These are phyloP conservation scores for Zelleria hepariella DNA, from an alignment of 2,888 invertebrate species.

Conservation along the genomic window DNA sequence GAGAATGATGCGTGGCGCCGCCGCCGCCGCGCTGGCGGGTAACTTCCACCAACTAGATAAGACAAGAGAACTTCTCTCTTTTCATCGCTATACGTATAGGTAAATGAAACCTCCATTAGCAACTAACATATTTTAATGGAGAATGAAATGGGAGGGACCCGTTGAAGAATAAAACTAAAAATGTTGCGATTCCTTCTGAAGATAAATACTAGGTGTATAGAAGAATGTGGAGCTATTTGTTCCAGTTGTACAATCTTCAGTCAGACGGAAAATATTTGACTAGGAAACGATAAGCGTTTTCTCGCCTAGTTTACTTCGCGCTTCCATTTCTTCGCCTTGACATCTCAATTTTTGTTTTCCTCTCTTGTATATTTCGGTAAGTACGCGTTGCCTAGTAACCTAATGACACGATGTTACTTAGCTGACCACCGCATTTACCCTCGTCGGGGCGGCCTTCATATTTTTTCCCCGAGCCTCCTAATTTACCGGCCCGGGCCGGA, in stretches of 20 bases:
- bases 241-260: neutral
- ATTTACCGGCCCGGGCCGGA: constrained; percentile 37
- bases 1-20: neutral
- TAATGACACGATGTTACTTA: constrained; percentile 13
- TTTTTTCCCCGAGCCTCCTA: constrained; percentile 47
- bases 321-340: neutral
- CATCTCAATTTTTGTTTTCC: neutral
- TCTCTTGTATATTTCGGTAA: neutral
- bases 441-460: constrained; percentile 31
- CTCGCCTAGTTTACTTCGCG: neutral
- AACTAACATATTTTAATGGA: neutral
- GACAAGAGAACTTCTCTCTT: neutral
- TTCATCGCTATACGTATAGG: neutral
- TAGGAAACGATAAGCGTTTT: constrained; percentile 21
- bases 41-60: constrained; percentile 4
- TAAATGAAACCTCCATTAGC: neutral
- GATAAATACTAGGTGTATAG: neutral
- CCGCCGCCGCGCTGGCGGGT: constrained; percentile 3
- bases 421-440: constrained; percentile 15
- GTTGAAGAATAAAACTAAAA: neutral
- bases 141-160: neutral
- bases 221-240: neutral
- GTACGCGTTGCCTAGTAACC: neutral
- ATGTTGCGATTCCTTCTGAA: neutral
- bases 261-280: constrained; percentile 27